Evolutionary conservation across 2,888 invertebrate species (phyloP), one percentile per base, ranked within the genome.

Genomic region (Drosophila pseudotalamancana): DNA sequence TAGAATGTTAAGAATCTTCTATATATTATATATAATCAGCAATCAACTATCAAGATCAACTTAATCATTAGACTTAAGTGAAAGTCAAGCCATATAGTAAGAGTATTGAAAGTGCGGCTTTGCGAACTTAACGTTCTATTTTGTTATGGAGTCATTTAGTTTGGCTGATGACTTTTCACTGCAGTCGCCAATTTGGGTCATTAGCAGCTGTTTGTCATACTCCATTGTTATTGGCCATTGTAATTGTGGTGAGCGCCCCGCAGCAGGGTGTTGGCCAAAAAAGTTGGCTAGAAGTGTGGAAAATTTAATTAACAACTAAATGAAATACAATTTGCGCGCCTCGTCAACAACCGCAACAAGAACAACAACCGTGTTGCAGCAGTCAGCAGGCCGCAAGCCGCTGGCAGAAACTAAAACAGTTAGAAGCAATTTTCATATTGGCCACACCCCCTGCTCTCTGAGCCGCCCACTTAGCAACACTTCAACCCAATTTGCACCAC

Each of bases 251-350:
- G 25, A 9, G 3, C 29, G 11, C 9, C 46, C 46, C 32, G 46
- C 32, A 32, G 46, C 16, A 37, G 46, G 29, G 31, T 11, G 31
- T 14, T 39, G 49, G 29, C 18, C 46, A 14, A 37, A 49, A 29
- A 43, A 51, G 34, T 54, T 65, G 50, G 55, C 46, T 32, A 45
- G n/a, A 54, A 63, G 65, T 74, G 82, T 71, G 68, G 74, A 81
- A 88, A 85, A 85, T 83, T 85, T 83, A 88, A 89, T 89, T 89
- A 89, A 81, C 81, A 78, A 75, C 75, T 65, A 77, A 89, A 88
- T 87, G 74, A 81, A 88, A 88, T 85, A 73, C 69, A 72, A 68
- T 85, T 83, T 67, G 67, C 50, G 55, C 46, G 39, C 66, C 32
- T 25, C n/a, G 43, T 4, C 27, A 8, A 3, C 27, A 63, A 53